Conservation (phyloP, 2,797 vertebrate species). For the Phoxinus dragarum region DNA sequence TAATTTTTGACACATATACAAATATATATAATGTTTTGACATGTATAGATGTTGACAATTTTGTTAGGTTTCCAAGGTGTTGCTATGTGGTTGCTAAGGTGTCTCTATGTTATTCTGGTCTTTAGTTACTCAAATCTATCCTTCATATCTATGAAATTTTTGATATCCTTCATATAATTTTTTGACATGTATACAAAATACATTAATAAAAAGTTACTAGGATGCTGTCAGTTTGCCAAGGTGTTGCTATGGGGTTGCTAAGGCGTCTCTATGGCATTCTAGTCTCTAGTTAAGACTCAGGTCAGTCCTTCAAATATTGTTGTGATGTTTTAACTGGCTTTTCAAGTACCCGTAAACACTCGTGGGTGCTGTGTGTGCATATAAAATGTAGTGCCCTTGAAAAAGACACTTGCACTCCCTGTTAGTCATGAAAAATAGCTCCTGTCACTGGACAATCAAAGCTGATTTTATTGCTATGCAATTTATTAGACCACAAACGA, state of each 20-base stretch:
- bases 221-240: neutral
- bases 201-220: neutral
- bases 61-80: neutral
- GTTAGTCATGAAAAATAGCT: neutral
- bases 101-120: neutral
- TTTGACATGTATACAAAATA: neutral
- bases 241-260: neutral
- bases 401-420: neutral
- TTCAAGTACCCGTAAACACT: conserved; percentile 8
- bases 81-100: neutral
- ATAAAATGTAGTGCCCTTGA: conserved; percentile 10
- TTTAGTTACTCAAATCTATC: neutral
- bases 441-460: neutral
- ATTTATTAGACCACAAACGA: conserved; percentile 4
- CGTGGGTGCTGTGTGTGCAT: neutral
- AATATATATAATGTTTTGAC: too few relatives aligned
- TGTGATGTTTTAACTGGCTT: neutral
- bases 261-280: neutral
- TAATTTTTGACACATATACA: too few relatives aligned
- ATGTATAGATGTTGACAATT: too few relatives aligned
- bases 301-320: neutral
- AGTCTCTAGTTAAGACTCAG: too few relatives aligned
- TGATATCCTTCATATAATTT: neutral
- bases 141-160: too few relatives aligned
- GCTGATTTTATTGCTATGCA: neutral